A percentile compares a stretch with the other conserved stretches of the same genome.
Conservation (phyloP, 2,113 vertebrate species). For the Larimichthys polyactis region DNA sequence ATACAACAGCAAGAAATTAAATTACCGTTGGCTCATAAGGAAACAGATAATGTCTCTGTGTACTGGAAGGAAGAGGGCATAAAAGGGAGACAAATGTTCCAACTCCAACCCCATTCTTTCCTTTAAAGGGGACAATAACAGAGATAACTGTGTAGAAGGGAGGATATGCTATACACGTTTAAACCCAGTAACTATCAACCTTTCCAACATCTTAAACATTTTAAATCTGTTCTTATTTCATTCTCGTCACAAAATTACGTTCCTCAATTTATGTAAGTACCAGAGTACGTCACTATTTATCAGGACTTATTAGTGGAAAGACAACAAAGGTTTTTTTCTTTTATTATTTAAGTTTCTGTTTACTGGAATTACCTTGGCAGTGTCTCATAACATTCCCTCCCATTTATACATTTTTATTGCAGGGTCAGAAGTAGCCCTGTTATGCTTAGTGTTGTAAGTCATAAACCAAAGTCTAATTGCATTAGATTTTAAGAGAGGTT, state of each 20-base stretch:
- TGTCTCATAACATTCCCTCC: conserved; percentile 26
- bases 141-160: neutral
- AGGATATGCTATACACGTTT: no score
- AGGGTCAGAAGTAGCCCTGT: neutral
- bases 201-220: neutral
- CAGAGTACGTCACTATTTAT: conserved; percentile 13
- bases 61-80: neutral
- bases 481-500: conserved; percentile 42
- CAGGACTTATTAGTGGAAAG: neutral
- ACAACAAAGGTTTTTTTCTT: neutral
- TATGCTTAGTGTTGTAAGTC: conserved; percentile 3
- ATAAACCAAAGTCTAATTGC: conserved; percentile 79
- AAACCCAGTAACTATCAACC: neutral
- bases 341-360: conserved; percentile 5
- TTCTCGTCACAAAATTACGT: neutral
- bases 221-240: neutral
- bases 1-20: neutral
- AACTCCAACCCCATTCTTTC: no score
- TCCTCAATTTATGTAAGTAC: neutral
- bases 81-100: neutral
- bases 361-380: conserved; percentile 39
- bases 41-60: neutral
- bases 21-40: neutral
- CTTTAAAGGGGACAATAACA: neutral
- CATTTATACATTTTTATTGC: conserved; percentile 23